phyloP scores from a whole-genome alignment of 2,113 vertebrate species.

The Empidonax traillii region DNA sequence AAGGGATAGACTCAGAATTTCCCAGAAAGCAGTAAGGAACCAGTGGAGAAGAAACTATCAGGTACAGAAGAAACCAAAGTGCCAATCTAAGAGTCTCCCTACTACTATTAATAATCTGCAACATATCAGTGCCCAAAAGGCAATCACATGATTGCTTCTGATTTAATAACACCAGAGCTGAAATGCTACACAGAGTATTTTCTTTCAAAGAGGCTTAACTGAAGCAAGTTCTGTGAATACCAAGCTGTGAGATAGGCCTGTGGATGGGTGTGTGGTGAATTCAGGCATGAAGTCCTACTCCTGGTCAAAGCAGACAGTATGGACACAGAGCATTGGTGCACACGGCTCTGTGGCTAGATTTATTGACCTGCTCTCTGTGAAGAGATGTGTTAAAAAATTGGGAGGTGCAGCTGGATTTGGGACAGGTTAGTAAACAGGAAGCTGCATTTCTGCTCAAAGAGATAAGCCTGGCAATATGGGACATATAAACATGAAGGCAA shows the following conservation, averaged over 20 bases:
- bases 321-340: neutral
- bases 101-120: neutral
- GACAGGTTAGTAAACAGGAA: neutral
- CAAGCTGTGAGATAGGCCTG: neutral
- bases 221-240: neutral
- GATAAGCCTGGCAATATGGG: neutral
- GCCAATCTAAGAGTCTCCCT: neutral
- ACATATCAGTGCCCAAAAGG: neutral
- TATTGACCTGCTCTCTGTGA: neutral
- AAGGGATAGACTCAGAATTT: neutral
- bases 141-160: neutral
- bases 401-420: neutral
- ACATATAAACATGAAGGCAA: neutral
- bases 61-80: neutral
- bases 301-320: neutral
- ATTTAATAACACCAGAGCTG: neutral
- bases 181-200: neutral
- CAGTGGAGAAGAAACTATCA: neutral
- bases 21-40: neutral
- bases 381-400: neutral
- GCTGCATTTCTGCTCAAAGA: constrained; percentile 13
- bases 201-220: neutral
- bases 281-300: neutral
- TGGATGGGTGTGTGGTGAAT: rapidly evolving
- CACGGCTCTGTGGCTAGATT: neutral